phyloP scores from a whole-genome alignment of 2,888 invertebrate species.

The Nymphalis polychloros region DNA sequence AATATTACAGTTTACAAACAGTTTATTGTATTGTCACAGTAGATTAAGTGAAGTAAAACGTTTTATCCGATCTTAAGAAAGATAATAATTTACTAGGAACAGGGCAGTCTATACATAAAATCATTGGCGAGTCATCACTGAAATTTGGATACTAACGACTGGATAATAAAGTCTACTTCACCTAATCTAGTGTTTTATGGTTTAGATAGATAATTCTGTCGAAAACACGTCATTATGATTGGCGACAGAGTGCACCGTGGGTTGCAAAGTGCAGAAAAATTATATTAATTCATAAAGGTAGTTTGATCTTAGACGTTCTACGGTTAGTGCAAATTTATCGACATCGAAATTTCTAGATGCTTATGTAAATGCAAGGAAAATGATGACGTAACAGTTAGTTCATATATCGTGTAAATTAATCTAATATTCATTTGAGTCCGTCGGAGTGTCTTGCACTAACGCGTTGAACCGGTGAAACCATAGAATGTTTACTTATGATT shows the following conservation, averaged over 20 bases:
- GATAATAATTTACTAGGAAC: constrained; percentile 73
- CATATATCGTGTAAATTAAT: constrained; percentile 33
- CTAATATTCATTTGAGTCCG: constrained; percentile 38
- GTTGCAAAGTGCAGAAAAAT: constrained; percentile 48
- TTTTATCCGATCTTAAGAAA: constrained; percentile 54
- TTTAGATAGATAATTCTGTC: constrained; percentile 56
- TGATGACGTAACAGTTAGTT: constrained; percentile 40
- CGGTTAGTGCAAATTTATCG: constrained; percentile 47
- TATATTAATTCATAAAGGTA: constrained; percentile 43
- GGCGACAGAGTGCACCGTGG: constrained; percentile 41
- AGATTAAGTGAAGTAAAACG: constrained; percentile 70
- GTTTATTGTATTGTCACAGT: constrained; percentile 53
- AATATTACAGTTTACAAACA: constrained; percentile 39
- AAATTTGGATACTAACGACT: constrained; percentile 64
- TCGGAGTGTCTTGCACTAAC: constrained; percentile 47
- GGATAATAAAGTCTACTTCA: constrained; percentile 57
- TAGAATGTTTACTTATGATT: constrained; percentile 66
- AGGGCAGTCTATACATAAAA: constrained; percentile 70
- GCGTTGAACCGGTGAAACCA: constrained; percentile 55
- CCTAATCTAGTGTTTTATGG: constrained; percentile 67
- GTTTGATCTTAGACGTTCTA: constrained; percentile 39
- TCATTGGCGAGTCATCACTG: constrained; percentile 80
- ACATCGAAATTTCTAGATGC: constrained; percentile 13
- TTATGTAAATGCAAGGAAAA: constrained; percentile 27
- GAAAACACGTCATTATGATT: constrained; percentile 70